These are phyloP conservation scores for Marisa cornuarietis DNA, from an alignment of 1,140 invertebrate species.

Conservation along the genomic window DNA sequence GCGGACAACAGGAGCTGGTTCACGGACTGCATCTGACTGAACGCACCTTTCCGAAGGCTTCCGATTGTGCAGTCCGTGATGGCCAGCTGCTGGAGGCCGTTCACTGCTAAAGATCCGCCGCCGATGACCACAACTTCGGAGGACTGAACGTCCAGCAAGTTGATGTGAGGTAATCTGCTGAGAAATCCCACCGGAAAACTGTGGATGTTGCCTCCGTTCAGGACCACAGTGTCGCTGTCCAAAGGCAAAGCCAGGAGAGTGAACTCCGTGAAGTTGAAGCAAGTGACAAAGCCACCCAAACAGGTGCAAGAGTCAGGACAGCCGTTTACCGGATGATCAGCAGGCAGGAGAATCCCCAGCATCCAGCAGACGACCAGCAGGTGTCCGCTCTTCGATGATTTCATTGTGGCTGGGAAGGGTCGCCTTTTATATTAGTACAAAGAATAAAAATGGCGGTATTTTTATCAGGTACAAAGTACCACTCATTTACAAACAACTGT, in stretches of 20 bases:
- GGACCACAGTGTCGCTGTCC: background rate
- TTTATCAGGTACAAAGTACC: no score
- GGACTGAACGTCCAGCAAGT: constrained; percentile 10
- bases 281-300: constrained; percentile 1
- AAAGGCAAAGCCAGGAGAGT: background rate
- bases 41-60: constrained; percentile 9
- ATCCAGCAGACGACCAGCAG: no score
- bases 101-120: constrained; percentile 7
- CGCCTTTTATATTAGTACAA: no score
- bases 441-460: no score
- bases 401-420: no score
- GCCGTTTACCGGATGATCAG: no score
- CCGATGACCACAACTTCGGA: background rate
- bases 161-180: background rate
- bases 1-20: background rate
- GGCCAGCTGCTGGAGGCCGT: constrained; percentile 12
- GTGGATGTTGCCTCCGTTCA: background rate
- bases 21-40: constrained; percentile 6
- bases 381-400: no score
- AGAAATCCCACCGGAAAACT: constrained; percentile 6
- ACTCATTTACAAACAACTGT: no score
- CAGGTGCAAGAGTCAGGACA: constrained; percentile 10
- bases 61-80: constrained; percentile 14
- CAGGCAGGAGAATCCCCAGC: background rate
- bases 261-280: constrained; percentile 14